Evolutionary conservation across 2,797 vertebrate genomes (phyloP), one percentile per base, ranked within the genome.

Genomic region (Morus bassanus): DNA sequence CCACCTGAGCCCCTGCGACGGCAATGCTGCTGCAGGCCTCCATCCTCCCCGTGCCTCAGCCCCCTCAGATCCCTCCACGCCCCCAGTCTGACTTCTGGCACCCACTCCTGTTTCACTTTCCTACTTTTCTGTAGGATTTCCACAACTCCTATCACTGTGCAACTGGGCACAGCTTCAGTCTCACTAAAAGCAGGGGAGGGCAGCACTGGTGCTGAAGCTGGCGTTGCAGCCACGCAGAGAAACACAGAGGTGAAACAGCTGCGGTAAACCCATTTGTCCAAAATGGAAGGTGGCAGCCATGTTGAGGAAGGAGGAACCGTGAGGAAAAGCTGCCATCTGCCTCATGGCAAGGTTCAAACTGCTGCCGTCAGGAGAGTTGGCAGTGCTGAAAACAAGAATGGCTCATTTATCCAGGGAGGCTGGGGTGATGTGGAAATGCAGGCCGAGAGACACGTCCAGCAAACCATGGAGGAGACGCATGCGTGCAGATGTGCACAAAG

Each of bases 21-120:
- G 35, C 41, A 65, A 5, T 0, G 5, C 61, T 54, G 25, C 2
- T 0, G 8, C 74, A 72, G 41, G 41, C 23, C 18, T n/a, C 22
- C 0, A 0, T 81, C 28, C 24, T 63, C 33, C 31, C 11, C 1
- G 0, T 63, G 18, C 60, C 31, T 50, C 9, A 18, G 30, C 7
- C 19, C 13, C n/a, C 22, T 22, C 45, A 18, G 53, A 35, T 28
- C 19, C 11, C 19, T 18, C 43, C 43, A 53, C 51, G 11, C 14
- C 27, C n/a, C 30, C 1, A 13, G 33, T 25, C 39, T 43, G 51
- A 37, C 45, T 59, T 43, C 23, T 75, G 69, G 10, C 3, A 2
- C n/a, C n/a, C 41, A 13, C 17, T 85, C 22, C 46, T 22, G 13
- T 67, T 57, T 30, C 3, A 0, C 74, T 89, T 74, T 78, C 51